Evolutionary conservation across 2,797 vertebrate species (phyloP).

Genomic region (Loris lydekkerianus): DNA sequence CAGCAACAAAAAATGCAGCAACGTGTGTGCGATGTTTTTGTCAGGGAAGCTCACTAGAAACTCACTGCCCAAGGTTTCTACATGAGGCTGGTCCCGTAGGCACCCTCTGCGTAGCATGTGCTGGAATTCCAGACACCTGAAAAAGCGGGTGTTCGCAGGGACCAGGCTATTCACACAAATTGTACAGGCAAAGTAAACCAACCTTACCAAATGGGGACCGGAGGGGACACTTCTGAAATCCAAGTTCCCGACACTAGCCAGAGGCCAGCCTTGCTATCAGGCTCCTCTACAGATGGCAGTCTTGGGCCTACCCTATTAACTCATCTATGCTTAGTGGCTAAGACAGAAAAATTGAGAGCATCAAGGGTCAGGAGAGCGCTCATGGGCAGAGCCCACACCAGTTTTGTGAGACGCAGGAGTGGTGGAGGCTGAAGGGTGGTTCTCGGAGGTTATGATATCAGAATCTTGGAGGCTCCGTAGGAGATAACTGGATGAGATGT

Average conservation of each 20-base stretch:
- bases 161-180: not conserved
- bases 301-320: not conserved
- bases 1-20: not conserved
- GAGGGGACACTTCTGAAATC: not conserved
- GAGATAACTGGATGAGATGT: not conserved
- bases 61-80: not conserved
- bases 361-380: not conserved
- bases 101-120: not conserved
- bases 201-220: accelerated
- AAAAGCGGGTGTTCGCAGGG: not conserved
- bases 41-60: not conserved
- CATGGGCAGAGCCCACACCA: not conserved
- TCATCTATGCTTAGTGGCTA: not conserved
- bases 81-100: not conserved
- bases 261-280: not conserved
- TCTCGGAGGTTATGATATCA: not conserved
- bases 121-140: not conserved
- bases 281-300: not conserved
- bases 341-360: not conserved
- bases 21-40: accelerated
- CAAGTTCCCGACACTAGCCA: accelerated
- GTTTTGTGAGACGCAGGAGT: accelerated
- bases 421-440: not conserved
- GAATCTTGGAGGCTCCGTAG: not conserved
- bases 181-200: accelerated